A percentile compares a stretch with the other conserved stretches of the same genome.
phyloP scores from a whole-genome alignment of 2,888 invertebrate genomes.

The Himalopsyche anomala region DNA sequence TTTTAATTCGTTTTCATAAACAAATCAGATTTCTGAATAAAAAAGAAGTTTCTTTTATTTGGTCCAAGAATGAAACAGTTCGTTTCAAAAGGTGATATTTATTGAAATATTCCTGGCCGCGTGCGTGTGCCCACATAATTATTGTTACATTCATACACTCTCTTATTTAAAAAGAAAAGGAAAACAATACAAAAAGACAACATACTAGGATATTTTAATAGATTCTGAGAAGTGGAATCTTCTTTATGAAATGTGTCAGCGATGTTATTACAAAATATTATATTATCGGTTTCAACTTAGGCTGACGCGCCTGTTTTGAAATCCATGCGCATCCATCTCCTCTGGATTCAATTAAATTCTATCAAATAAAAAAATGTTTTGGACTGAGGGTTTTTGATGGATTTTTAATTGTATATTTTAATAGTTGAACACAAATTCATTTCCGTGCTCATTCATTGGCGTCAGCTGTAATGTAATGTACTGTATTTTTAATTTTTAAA shows the following conservation, averaged over 20 bases:
- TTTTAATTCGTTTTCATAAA: constrained; percentile 5
- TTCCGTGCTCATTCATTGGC: no score
- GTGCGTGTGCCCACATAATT: constrained; percentile 28
- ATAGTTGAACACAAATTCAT: no score
- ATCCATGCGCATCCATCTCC: background rate
- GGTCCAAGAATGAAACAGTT: background rate
- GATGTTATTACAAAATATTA: constrained; percentile 20
- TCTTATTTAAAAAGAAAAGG: background rate
- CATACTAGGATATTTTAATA: background rate
- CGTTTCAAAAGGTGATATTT: background rate
- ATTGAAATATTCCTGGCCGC: background rate
- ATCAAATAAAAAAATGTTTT: no score
- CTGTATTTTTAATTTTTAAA: no score
- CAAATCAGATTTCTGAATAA: background rate
- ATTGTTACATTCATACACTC: background rate
- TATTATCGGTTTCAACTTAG: background rate
- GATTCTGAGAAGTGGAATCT: background rate
- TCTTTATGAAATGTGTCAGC: constrained; percentile 14
- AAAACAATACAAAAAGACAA: constrained; percentile 5
- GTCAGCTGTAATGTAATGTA: no score
- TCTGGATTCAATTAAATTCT: background rate
- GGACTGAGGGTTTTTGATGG: no score
- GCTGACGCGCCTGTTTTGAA: background rate
- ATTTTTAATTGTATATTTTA: no score
- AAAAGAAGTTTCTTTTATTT: background rate